phyloP scores from a whole-genome alignment of 2,888 invertebrate species.

The Metacarcinus magister region DNA sequence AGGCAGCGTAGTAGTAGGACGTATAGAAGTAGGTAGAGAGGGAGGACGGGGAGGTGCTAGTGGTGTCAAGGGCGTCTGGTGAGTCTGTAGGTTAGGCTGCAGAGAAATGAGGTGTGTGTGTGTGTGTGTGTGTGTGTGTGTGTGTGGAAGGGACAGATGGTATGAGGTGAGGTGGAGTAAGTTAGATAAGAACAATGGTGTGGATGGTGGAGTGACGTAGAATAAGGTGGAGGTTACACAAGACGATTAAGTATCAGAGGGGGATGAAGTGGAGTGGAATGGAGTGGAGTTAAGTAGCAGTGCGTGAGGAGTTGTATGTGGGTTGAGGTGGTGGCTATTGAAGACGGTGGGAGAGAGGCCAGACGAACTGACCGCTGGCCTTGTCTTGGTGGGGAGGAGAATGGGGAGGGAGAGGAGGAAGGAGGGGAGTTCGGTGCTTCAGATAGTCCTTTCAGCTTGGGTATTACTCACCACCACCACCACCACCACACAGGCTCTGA shows the following conservation, averaged over 20 bases:
- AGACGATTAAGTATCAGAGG: too few relatives aligned
- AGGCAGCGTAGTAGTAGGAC: not conserved
- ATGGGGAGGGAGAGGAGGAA: not conserved
- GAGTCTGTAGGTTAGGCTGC: not conserved
- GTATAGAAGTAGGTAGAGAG: not conserved
- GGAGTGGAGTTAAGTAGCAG: not conserved
- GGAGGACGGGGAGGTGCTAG: not conserved
- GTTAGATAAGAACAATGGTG: not conserved
- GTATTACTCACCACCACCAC: not conserved
- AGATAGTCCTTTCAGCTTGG: not conserved
- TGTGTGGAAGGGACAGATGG: not conserved
- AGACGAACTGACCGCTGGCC: conserved; percentile 26
- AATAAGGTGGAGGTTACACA: not conserved
- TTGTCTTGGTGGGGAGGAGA: not conserved
- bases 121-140: not conserved
- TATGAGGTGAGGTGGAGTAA: not conserved
- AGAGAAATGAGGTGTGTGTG: not conserved
- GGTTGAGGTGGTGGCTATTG: not conserved
- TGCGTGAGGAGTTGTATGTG: not conserved
- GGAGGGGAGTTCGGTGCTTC: not conserved
- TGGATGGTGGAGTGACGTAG: not conserved
- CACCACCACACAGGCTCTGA: not conserved
- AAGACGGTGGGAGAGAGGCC: not conserved
- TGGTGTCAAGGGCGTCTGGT: conserved; percentile 28
- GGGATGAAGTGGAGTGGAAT: not conserved